Evolutionary conservation across 1,140 invertebrate species (phyloP), one percentile per base, ranked within the genome.

Genomic region (Lineus longissimus): DNA sequence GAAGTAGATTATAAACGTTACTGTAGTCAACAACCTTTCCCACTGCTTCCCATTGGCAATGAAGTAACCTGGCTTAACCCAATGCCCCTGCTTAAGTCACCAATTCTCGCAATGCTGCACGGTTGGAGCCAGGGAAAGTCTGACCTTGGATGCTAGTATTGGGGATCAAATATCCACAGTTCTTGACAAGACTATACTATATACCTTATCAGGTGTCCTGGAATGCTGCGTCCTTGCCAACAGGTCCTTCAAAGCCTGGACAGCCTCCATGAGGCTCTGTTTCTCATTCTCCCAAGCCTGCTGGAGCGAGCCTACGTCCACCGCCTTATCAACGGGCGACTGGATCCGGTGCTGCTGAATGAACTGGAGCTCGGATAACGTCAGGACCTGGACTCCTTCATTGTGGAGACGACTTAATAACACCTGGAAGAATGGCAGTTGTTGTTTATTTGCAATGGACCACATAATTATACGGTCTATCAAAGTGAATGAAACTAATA

Each of bases 301-400:
- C 27, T 62, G 62, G 23, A 76, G 61, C 6, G 66, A 61, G 11
- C 66, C 54, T 1, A 71, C 23, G 30, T 73, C 68, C 11, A 64
- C 64, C n/a, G 70, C 64, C 23, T 55, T 55, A 13, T 62, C 59
- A 27, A 67, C 51, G 29, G 62, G 27, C 11, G 47, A 15, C 4
- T 61, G 66, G 15, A 63, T 55, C 55, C 73, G 65, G 59, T 72
- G 67, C 13, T 70, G 67, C 66, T 70, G 70, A 51, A 78, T 61
- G 60, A 69, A 73, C 57, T 76, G 69, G 40, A 78, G 66, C 65
- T 78, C 76, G 0, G 76, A 75, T 25, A 76, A 63, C 9, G 72
- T 70, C 41, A 78, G 56, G 30, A 75, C 67, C 41, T 74, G 64
- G 9, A 76, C 71, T 9, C 74, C 75, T 43, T 75, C 69, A 22